Base-by-base conservation (phyloP, 37 sponge, comb jelly and placozoan species). In the Cladorhizidae sp. region DNA sequence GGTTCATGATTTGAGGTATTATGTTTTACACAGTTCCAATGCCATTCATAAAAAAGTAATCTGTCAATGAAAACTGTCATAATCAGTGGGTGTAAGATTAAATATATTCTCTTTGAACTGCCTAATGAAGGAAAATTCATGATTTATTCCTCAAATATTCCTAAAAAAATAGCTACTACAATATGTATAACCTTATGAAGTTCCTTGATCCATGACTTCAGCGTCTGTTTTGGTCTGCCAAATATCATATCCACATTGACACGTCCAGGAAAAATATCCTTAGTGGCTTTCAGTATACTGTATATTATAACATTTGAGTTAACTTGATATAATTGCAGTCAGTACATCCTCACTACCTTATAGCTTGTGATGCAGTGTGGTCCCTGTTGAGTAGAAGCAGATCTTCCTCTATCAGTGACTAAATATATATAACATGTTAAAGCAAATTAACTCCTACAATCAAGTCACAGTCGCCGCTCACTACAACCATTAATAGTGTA, bases 201-300 rank as follows among this genome's bases (percentile, higher is more conserved):
- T 31, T 65, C 67, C 12, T 31, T 32, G 17, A 29, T 12, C 67
- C 67, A 65, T 31, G 67, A 65, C 5, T 31, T 32, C 23, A 84
- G 49, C 1, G 85, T 80, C 59, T 94, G 94, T 11, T 40, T 35
- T 51, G 91, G 94, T 56, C 92, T 83, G 6, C 89, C 94, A 87
- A 94, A 94, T 14, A 94, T 89, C 6, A 94, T 0, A 37, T 94
- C 94, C 62, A 90, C 74, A 45, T 63, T 90, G 55, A 73, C 42
- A 39, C 70, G 42, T 3, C 79, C 82, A 29, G 91, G 90, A 63
- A 93, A 86, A 29, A 83, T 20, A 12, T 49, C 23, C 11, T 65
- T 72, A 20, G 87, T 83, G 20, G 39, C 72, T 18, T 62, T 38
- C 57, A 92, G 52, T 52, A 85, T 77, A 33, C 81, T 84, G 28